These are phyloP conservation scores for Pogonognathellus flavescens DNA, from an alignment of 1,140 invertebrate genomes.

Conservation along the genomic window DNA sequence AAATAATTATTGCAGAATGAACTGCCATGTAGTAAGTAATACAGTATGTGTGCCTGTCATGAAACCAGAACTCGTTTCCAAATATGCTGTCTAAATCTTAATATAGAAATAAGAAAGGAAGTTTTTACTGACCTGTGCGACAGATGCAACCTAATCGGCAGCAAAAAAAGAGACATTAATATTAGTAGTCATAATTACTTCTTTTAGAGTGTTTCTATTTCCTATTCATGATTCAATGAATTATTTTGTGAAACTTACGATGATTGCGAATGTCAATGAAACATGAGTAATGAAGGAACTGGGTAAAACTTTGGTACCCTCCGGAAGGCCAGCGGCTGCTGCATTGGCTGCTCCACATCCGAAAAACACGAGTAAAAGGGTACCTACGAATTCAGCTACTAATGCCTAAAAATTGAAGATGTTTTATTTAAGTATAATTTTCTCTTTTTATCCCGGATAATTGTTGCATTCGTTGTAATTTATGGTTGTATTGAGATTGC, in stretches of 20 bases:
- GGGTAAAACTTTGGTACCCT: slow-evolving; percentile 61
- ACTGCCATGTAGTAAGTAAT: neutral
- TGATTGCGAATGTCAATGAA: slow-evolving; percentile 88
- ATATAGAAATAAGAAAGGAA: neutral
- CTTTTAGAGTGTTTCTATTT: no score
- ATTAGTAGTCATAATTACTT: neutral
- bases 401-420: slow-evolving; percentile 72
- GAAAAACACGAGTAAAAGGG: slow-evolving; percentile 84
- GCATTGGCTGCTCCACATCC: slow-evolving; percentile 81
- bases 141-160: slow-evolving; percentile 73
- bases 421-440: no score
- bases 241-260: slow-evolving; percentile 76
- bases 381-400: slow-evolving; percentile 86
- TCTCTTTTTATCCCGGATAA: no score
- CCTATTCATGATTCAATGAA: no score
- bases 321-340: slow-evolving; percentile 60
- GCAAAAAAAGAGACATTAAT: neutral
- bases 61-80: neutral
- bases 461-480: no score
- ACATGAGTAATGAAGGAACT: slow-evolving; percentile 78
- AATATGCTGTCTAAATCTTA: neutral
- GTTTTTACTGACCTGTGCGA: slow-evolving; percentile 78
- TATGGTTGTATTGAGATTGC: no score
- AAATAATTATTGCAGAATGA: no score
- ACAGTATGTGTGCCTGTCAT: neutral